Percentiles rank a stretch among this genome's conserved stretches.
Conservation (phyloP, 2,888 invertebrate species). For the Caenorhabditis panamensis region DNA sequence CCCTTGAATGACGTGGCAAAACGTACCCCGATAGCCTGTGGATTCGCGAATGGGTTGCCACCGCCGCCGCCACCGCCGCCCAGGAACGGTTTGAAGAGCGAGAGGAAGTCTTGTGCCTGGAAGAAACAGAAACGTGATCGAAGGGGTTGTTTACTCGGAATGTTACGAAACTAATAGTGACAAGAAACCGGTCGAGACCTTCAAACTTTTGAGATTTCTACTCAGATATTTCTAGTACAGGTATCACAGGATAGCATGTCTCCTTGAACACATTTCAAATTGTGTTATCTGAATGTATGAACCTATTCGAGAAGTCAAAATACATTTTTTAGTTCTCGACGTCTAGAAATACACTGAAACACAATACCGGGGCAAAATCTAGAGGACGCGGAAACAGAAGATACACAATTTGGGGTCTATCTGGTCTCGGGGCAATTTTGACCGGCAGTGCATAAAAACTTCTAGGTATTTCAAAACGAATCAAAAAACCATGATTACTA, state of each 20-base stretch:
- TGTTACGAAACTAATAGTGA: background rate
- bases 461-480: too few species aligned
- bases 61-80: constrained; percentile 64
- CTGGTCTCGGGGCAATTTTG: too few species aligned
- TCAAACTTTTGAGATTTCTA: background rate
- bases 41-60: constrained; percentile 58
- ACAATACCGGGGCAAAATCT: too few species aligned
- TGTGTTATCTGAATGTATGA: too few species aligned
- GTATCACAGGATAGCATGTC: background rate
- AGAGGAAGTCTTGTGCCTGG: constrained; percentile 76
- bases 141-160: background rate
- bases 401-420: too few species aligned
- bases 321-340: too few species aligned
- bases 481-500: too few species aligned
- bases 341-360: too few species aligned
- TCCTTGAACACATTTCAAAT: constrained; percentile 3
- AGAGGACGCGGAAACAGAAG: too few species aligned
- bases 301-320: too few species aligned
- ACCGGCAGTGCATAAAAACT: too few species aligned
- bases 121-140: background rate
- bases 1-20: background rate
- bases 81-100: constrained; percentile 72
- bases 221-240: too few species aligned
- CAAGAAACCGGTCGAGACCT: constrained; percentile 7
- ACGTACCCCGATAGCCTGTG: constrained; percentile 59